phyloP scores from a whole-genome alignment of 2,888 invertebrate species.

The Saturnia pavonia region DNA sequence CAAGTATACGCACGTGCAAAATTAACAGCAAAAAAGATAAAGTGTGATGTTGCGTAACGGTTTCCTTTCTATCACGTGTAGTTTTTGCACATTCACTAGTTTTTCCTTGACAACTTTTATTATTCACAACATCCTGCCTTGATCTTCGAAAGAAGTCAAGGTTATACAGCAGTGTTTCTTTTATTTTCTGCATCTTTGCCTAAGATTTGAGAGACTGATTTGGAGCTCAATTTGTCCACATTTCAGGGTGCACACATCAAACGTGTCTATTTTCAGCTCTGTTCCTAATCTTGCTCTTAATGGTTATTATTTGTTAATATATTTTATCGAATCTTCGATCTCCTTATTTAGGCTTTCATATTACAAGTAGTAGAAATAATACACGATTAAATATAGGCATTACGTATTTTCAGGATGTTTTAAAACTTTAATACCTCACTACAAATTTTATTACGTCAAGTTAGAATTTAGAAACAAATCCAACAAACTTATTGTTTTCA shows the following conservation, averaged over 20 bases:
- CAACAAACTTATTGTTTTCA: too few species aligned
- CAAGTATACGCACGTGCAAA: too few species aligned
- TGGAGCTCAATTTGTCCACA: neutral
- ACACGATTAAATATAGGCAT: too few species aligned
- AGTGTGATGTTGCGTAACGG: too few species aligned
- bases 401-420: neutral
- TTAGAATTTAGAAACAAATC: too few species aligned
- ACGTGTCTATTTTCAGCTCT: too few species aligned
- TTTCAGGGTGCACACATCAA: neutral
- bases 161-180: neutral
- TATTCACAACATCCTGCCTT: neutral
- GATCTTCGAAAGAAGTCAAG: neutral
- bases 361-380: too few species aligned
- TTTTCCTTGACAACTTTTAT: neutral
- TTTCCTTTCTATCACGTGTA: neutral
- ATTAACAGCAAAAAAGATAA: too few species aligned
- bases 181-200: neutral
- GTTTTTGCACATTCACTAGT: neutral
- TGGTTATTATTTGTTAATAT: neutral
- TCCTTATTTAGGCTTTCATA: neutral
- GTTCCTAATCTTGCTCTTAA: neutral
- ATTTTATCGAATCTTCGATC: neutral
- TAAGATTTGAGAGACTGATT: neutral
- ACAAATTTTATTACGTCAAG: too few species aligned
- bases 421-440: neutral